Evolutionary conservation across 2,888 invertebrate species (phyloP).

Genomic region (Lepidochrysops patricia): DNA sequence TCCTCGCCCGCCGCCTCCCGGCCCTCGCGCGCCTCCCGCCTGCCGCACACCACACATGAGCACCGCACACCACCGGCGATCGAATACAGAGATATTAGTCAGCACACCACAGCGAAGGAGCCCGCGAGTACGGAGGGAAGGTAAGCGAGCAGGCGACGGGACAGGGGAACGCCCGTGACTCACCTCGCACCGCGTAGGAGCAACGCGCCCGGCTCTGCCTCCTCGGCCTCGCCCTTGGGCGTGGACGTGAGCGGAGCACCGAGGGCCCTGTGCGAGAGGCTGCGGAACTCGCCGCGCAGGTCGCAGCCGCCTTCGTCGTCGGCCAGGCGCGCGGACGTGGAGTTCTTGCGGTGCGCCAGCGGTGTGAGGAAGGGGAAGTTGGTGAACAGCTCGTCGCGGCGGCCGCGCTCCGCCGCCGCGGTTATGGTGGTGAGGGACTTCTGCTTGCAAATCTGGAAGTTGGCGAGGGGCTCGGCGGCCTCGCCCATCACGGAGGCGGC

Average conservation of each 20-base stretch:
- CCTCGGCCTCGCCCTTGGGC: constrained; percentile 35
- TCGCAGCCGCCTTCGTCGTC: constrained; percentile 36
- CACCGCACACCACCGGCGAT: constrained; percentile 22
- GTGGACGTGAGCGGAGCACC: constrained; percentile 43
- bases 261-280: constrained; percentile 41
- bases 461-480: constrained; percentile 52
- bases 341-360: constrained; percentile 68
- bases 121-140: constrained; percentile 20
- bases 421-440: constrained; percentile 66
- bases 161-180: constrained; percentile 25
- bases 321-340: constrained; percentile 41
- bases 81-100: not conserved
- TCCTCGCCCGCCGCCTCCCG: constrained; percentile 28
- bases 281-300: constrained; percentile 43
- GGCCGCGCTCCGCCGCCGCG: constrained; percentile 45
- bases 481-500: constrained; percentile 44
- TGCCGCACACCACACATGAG: constrained; percentile 24
- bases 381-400: constrained; percentile 65
- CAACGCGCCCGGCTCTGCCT: not conserved
- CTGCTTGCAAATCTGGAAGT: constrained; percentile 66
- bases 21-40: constrained; percentile 22
- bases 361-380: constrained; percentile 76
- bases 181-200: constrained; percentile 47
- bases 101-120: not conserved
- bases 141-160: constrained; percentile 15